Conservation (phyloP, 2,113 vertebrate species). For the Peromyscus maniculatus region DNA sequence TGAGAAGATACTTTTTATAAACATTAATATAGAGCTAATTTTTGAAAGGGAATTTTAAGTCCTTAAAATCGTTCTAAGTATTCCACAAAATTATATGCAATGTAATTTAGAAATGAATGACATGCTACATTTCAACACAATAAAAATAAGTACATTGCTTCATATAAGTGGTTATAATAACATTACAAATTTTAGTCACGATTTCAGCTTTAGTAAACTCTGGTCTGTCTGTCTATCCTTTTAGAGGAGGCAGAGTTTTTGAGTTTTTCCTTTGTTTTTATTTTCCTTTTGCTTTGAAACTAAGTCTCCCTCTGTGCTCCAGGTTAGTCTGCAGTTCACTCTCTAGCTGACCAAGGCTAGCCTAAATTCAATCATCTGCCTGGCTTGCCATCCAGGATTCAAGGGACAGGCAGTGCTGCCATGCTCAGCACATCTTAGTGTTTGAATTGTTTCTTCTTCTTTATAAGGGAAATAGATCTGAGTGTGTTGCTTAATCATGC, state of each 20-base stretch:
- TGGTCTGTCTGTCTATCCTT: background rate
- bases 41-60: background rate
- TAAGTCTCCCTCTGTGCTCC: background rate
- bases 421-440: background rate
- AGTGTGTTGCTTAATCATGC: background rate
- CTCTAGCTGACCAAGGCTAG: background rate
- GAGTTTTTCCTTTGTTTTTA: background rate
- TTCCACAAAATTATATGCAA: background rate
- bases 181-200: background rate
- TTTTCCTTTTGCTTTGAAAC: background rate
- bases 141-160: constrained; percentile 1
- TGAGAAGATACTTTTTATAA: constrained; percentile 21
- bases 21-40: background rate
- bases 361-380: background rate
- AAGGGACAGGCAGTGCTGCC: rapidly evolving
- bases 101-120: background rate
- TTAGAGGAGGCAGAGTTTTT: background rate
- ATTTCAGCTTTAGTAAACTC: background rate
- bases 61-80: background rate
- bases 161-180: background rate
- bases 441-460: background rate
- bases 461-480: background rate
- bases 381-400: background rate
- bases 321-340: background rate
- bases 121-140: background rate